These are phyloP conservation scores for Rutpela maculata DNA, from an alignment of 2,888 invertebrate genomes.

Conservation along the genomic window DNA sequence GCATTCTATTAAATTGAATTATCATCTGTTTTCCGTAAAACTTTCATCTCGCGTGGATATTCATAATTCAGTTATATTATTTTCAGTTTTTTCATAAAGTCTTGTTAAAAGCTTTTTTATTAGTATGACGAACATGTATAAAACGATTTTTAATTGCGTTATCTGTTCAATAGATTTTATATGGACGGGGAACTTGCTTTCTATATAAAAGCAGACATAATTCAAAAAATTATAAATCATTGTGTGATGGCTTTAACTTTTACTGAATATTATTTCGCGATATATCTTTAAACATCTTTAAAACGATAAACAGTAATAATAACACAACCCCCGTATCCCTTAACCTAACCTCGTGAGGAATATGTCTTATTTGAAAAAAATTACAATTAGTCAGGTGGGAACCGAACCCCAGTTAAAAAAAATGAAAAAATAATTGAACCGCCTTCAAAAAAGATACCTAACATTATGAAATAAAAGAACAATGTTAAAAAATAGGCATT, in stretches of 20 bases:
- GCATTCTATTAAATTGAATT: slow-evolving; percentile 25
- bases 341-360: too few relatives aligned
- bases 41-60: slow-evolving; percentile 24
- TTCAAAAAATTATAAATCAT: neutral
- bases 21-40: slow-evolving; percentile 34
- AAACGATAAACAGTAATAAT: too few relatives aligned
- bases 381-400: too few relatives aligned
- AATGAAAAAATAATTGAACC: too few relatives aligned
- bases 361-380: too few relatives aligned
- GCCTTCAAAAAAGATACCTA: too few relatives aligned
- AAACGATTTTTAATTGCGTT: slow-evolving; percentile 23
- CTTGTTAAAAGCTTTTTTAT: slow-evolving; percentile 21
- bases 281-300: too few relatives aligned
- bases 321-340: too few relatives aligned
- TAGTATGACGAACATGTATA: slow-evolving; percentile 13
- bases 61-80: slow-evolving; percentile 30
- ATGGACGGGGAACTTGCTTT: neutral
- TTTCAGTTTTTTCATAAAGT: slow-evolving; percentile 13
- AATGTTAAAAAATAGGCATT: too few relatives aligned
- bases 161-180: slow-evolving; percentile 4
- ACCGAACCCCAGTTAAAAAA: too few relatives aligned
- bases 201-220: neutral
- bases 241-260: neutral
- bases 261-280: too few relatives aligned
- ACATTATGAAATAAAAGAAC: too few relatives aligned